Conservation (phyloP, 2,888 invertebrate species). For the Flabesymbios commensalis region DNA sequence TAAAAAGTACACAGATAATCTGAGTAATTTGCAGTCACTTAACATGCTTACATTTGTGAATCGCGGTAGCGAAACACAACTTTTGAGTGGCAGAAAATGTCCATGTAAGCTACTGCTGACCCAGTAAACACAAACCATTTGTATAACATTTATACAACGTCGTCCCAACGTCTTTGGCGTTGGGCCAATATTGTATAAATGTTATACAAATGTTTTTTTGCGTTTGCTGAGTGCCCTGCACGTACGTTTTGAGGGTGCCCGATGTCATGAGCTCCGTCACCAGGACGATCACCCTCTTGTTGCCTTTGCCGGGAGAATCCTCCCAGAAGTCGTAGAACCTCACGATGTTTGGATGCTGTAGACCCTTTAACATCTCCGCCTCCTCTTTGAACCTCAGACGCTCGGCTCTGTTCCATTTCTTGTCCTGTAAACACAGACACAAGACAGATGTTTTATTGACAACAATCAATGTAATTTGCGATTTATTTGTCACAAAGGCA, state of each 20-base stretch:
- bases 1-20: no score
- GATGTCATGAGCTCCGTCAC: conserved; percentile 99
- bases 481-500: background rate
- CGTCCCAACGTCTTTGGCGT: no score
- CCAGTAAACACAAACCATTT: no score
- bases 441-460: background rate
- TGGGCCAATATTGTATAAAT: no score
- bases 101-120: no score
- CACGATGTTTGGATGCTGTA: conserved; percentile 76
- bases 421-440: conserved; percentile 20
- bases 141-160: no score
- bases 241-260: conserved; percentile 94
- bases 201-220: no score
- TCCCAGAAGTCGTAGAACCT: conserved; percentile 96
- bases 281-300: conserved; percentile 95
- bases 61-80: no score
- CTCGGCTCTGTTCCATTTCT: conserved; percentile 72
- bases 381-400: conserved; percentile 72
- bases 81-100: no score
- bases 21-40: no score
- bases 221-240: no score
- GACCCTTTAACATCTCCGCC: conserved; percentile 98
- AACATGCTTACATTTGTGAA: no score
- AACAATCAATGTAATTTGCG: background rate
- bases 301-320: conserved; percentile 84